Evolutionary conservation across 2,888 invertebrate genomes (phyloP).

Genomic region (Drosophila silvestris): DNA sequence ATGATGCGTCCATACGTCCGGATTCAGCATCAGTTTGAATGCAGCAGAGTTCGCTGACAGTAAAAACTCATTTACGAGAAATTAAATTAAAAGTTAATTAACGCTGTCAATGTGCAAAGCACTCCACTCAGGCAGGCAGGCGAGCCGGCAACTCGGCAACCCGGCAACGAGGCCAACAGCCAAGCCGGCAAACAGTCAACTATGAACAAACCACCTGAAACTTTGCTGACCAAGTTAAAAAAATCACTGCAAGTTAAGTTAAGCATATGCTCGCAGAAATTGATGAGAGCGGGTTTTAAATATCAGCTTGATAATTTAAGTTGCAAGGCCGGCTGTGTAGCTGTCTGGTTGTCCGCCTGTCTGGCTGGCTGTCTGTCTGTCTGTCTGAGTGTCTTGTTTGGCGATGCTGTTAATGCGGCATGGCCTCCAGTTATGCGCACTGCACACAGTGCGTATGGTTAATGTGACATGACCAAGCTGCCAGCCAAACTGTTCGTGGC

Average conservation of each 20-base stretch:
- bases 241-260: constrained; percentile 81
- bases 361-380: constrained; percentile 14
- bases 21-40: constrained; percentile 42
- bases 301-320: constrained; percentile 71
- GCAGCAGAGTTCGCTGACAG: constrained; percentile 80
- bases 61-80: constrained; percentile 83
- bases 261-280: constrained; percentile 78
- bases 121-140: constrained; percentile 55
- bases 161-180: constrained; percentile 1
- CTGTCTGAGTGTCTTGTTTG: constrained; percentile 22
- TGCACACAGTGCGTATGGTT: constrained; percentile 75
- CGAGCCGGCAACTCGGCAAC: constrained; percentile 3
- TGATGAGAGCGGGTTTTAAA: constrained; percentile 81
- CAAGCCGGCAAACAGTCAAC: constrained; percentile 48
- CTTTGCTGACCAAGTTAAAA: constrained; percentile 71
- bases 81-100: constrained; percentile 83
- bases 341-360: constrained; percentile 19
- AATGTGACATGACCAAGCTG: constrained; percentile 72
- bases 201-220: constrained; percentile 59
- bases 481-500: constrained; percentile 34
- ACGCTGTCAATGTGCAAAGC: constrained; percentile 83
- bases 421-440: constrained; percentile 64
- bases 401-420: constrained; percentile 37
- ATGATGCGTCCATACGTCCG: constrained; percentile 31
- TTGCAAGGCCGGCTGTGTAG: constrained; percentile 44